Base-by-base conservation (phyloP, 2,797 vertebrate species). In the Atherinosoma microstoma region DNA sequence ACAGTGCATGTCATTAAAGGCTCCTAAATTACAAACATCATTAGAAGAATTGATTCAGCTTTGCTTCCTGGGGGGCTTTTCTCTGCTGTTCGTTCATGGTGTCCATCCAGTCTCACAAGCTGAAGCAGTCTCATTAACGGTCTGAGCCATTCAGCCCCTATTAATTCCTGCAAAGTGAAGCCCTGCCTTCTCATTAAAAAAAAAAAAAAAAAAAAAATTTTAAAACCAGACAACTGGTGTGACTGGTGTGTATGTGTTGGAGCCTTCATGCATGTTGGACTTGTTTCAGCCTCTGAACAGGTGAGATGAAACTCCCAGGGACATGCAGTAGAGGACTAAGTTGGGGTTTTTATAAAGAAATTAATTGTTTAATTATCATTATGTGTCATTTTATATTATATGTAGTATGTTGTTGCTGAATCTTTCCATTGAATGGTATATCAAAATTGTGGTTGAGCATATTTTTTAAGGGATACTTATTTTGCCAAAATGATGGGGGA, bases 21-120 rank as follows among this genome's bases (percentile, higher is more conserved):
- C 85, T 80, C 77, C 91, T 93, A 87, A 92, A 93, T 94, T 93
- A 93, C 91, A 93, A 93, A 93, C 92, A 93, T 93, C 90, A 92
- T 93, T 92, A 94, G 84, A 80, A 85, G 89, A 92, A 93, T 89
- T 92, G 93, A 94, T 93, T 93, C 89, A 83, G 82, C 88, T 88
- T 88, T 83, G 82, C 89, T 88, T 91, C 92, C 90, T 86, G 80
- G 79, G 85, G 83, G 76, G 83, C 74, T 82, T 75, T 76, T 75
- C 68, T 75, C 83, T 80, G 88, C 81, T 70, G 60, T 72, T 81
- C 51, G 66, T 45, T 75, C 84, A 75, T 79, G 66, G 84, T 89
- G 87, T 91, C 91, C 89, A 88, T 89, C 87, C 89, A 83, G 87
- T 89, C 90, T 88, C 84, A 88, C 87, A 78, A 91, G 89, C 91